phyloP scores from a whole-genome alignment of 2,113 vertebrate species.

The Cyrtonyx montezumae region DNA sequence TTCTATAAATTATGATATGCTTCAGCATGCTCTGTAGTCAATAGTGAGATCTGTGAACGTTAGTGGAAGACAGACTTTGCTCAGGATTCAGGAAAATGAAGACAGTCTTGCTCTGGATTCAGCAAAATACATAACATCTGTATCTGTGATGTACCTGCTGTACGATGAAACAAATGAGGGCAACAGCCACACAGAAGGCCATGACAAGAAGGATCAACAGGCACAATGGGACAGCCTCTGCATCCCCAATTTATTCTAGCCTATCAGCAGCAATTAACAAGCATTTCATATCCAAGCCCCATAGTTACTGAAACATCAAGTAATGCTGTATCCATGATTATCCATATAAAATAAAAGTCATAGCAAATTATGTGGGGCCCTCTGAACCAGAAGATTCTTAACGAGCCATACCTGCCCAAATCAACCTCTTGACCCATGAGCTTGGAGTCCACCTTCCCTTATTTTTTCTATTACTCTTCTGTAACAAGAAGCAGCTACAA shows the following conservation, averaged over 20 bases:
- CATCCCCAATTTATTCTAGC: not conserved
- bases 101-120: not conserved
- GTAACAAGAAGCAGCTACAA: rapidly evolving
- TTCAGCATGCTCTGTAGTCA: not conserved
- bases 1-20: not conserved
- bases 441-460: not conserved
- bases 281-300: not conserved
- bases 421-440: rapidly evolving
- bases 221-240: not conserved
- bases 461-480: not conserved
- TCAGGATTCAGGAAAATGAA: not conserved
- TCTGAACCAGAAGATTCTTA: not conserved
- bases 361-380: not conserved
- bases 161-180: not conserved
- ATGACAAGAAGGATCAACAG: not conserved
- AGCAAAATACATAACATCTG: not conserved
- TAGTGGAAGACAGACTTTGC: not conserved
- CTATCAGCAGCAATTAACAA: not conserved
- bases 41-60: not conserved
- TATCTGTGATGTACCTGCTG: not conserved
- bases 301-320: not conserved
- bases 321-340: not conserved
- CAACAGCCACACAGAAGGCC: not conserved
- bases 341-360: not conserved
- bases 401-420: not conserved